Base-by-base conservation (phyloP, 2,888 invertebrate species). In the Atherix ibis region DNA sequence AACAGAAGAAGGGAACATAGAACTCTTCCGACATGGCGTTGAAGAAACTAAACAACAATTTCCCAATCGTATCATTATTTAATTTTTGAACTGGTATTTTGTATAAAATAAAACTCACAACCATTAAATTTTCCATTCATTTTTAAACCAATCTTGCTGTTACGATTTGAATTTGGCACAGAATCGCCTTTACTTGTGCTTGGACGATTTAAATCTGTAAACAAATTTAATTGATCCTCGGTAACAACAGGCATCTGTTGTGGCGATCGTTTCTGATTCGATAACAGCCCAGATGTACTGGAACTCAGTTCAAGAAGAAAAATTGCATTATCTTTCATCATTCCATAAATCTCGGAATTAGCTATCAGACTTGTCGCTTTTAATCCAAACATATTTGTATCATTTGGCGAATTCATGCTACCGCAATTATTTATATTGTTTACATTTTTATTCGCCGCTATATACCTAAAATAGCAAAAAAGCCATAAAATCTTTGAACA, bases 251-350 rank as follows among this genome's bases (percentile, higher is more conserved):
- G 59, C 61, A 58, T 61, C 43, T 56, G 56, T 37, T 54, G 56
- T 0, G 58, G 58, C 9, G 57, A 58, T 12, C 53, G 46, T 37
- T 56, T 59, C 33, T 44, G 42, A 18, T 40, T 36, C 19, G 38
- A 38, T 10, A 41, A 16, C 6, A 44, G 22, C 38, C 45, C 50
- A 2, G 51, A 44, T 13, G 48, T 46, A 2, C 82, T 74, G 41
- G 87, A 83, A 1, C 85, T 84, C 34, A 95, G 58, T 52, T 94
- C 92, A 38, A 97, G 65, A 9, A 97, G 62, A 54, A 95, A 97
- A 58, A 89, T 73, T 0, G 97, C 92, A 56, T 97, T 97, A 53
- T 89, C 89, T 47, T 81, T 82, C 71, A 95, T 83, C 4, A 81
- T 71, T 18, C 56, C 56, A 32, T 60, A 61, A n/a, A 60, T 54